A percentile compares a stretch with the other conserved stretches of the same genome.
These are phyloP conservation scores for Mesoligia furuncula DNA, from an alignment of 2,888 invertebrate genomes.

Conservation along the genomic window DNA sequence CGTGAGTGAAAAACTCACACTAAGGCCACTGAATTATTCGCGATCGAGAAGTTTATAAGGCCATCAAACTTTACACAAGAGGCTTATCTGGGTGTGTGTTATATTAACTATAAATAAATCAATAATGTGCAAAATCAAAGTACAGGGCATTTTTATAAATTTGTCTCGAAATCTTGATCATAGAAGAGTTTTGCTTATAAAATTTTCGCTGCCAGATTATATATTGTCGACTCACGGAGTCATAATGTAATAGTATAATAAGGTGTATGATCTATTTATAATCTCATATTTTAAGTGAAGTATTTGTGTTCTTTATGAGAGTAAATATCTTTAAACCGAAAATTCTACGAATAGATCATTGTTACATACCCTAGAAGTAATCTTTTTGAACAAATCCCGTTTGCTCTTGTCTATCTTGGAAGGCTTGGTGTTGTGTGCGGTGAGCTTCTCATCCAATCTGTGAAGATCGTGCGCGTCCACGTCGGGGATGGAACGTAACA, in stretches of 20 bases:
- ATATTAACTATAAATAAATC: background rate
- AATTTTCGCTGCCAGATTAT: too few species aligned
- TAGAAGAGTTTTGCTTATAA: too few species aligned
- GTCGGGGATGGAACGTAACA: conserved; percentile 95
- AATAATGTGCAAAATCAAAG: background rate
- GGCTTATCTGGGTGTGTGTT: background rate
- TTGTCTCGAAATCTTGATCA: background rate
- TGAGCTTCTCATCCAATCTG: conserved; percentile 96
- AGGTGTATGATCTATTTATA: too few species aligned
- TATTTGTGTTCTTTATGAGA: too few species aligned
- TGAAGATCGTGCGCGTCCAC: conserved; percentile 95
- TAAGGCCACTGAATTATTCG: background rate
- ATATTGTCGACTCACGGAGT: too few species aligned
- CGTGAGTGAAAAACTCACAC: too few species aligned
- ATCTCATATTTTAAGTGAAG: too few species aligned
- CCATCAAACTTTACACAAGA: background rate
- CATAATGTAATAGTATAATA: too few species aligned
- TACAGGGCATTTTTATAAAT: background rate
- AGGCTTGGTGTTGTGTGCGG: conserved; percentile 92
- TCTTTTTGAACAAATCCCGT: conserved; percentile 97
- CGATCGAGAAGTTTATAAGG: background rate
- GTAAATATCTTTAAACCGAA: too few species aligned
- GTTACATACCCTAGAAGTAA: conserved; percentile 93
- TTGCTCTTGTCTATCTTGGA: conserved; percentile 97
- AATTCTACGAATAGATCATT: background rate